These are phyloP conservation scores for Anoplolepis gracilipes DNA, from an alignment of 1,140 invertebrate genomes.

Conservation along the genomic window DNA sequence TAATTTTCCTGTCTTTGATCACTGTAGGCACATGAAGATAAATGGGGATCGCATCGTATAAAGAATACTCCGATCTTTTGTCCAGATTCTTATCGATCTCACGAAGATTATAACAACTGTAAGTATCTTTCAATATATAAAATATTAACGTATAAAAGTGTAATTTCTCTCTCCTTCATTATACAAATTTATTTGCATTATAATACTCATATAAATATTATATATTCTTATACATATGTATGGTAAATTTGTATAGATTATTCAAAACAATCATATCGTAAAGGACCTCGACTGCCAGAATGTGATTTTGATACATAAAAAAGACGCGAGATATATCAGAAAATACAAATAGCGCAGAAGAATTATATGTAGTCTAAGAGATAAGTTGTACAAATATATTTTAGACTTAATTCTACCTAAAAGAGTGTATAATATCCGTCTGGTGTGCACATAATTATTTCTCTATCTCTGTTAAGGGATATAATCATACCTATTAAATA, in stretches of 20 bases:
- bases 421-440: slow-evolving; percentile 8
- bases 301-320: slow-evolving; percentile 46
- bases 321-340: neutral
- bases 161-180: neutral
- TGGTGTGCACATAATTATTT: neutral
- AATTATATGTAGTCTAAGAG: neutral
- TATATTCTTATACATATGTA: neutral
- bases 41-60: slow-evolving; percentile 47
- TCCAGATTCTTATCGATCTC: slow-evolving; percentile 42
- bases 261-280: slow-evolving; percentile 9
- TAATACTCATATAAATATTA: neutral
- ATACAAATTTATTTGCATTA: too few species aligned
- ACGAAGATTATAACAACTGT: slow-evolving; percentile 49
- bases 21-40: slow-evolving; percentile 8
- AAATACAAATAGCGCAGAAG: neutral
- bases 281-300: slow-evolving; percentile 34
- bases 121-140: neutral
- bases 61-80: neutral
- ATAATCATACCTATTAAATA: slow-evolving; percentile 27
- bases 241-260: slow-evolving; percentile 36
- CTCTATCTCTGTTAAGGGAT: neutral
- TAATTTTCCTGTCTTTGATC: neutral
- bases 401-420: slow-evolving; percentile 9
- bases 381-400: slow-evolving; percentile 58
- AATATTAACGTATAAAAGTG: neutral